phyloP scores from a whole-genome alignment of 2,113 vertebrate species.

The Clarias gariepinus region DNA sequence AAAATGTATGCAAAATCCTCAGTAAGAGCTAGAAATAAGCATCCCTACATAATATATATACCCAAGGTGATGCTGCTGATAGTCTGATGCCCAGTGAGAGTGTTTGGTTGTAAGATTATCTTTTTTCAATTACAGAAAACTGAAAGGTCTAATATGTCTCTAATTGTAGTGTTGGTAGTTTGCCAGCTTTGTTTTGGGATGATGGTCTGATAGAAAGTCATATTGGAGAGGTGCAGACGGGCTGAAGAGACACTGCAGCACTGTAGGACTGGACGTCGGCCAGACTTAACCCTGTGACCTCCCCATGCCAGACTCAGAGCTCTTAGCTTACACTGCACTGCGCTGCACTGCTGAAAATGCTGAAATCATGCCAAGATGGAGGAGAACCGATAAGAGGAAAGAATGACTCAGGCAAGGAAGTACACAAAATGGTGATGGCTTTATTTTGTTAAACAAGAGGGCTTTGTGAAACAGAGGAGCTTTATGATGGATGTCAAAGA shows the following conservation, averaged over 20 bases:
- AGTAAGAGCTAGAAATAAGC: constrained; percentile 17
- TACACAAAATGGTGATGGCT: constrained; percentile 67
- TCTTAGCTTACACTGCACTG: constrained; percentile 67
- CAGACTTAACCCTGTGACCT: constrained; percentile 70
- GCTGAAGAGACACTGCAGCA: constrained; percentile 59
- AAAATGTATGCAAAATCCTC: not conserved
- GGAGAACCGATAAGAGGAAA: constrained; percentile 11
- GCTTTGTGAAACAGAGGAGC: constrained; percentile 57
- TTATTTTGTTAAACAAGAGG: constrained; percentile 66
- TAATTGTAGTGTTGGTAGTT: constrained; percentile 38
- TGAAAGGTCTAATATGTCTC: constrained; percentile 25
- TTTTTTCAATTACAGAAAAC: constrained; percentile 32
- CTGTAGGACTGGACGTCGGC: constrained; percentile 57
- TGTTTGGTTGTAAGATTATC: constrained; percentile 31
- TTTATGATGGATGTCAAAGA: constrained; percentile 20
- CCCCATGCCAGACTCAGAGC: constrained; percentile 30
- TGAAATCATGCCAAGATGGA: constrained; percentile 50
- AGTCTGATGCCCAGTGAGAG: constrained; percentile 8
- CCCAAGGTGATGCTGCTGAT: constrained; percentile 21
- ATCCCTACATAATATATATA: constrained; percentile 33
- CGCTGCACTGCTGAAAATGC: constrained; percentile 65
- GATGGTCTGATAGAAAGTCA: constrained; percentile 31
- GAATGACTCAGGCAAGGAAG: constrained; percentile 36
- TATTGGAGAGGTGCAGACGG: not conserved
- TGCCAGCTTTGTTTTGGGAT: constrained; percentile 19